Evolutionary conservation across 2,113 vertebrate species (phyloP), one percentile per base, ranked within the genome.

Genomic region (Sturnira hondurensis): DNA sequence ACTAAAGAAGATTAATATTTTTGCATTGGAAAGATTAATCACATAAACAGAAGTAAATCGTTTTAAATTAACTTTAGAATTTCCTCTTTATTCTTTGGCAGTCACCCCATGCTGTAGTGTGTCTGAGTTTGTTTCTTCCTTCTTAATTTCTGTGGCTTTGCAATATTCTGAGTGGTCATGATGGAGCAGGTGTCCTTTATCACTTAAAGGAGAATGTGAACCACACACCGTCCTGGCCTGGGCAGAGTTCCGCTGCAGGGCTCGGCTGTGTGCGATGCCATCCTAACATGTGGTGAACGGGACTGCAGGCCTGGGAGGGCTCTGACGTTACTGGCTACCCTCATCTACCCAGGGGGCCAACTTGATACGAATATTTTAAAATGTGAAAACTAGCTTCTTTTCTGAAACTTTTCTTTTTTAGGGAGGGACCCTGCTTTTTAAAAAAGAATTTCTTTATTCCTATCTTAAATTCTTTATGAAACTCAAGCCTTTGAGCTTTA

Each of bases 11-110:
- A 95, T 58, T 83, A 84, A 97, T 4, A 84, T 52, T 74, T 95
- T 97, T 96, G 93, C 97, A 68, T 94, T 81, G 65, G 80, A 96
- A 95, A 93, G 74, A 94, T 93, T 73, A 73, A 92, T 91, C 87
- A 33, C 86, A 14, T 78, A 47, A 97, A 89, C 89, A 95, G 94
- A 94, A 91, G 14, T 91, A 93, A 95, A 73, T 41, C 54, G 7
- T 28, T 96, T 52, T 47, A 73, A 96, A 36, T 36, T 93, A 85
- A 68, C 76, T 41, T 80, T 13, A 91, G 45, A 45, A 22, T 93
- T 97, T 94, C 24, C 67, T 92, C 54, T 90, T 96, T 93, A 28
- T 93, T 96, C 1, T 2, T 84, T 3, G 43, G 45, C 76, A n/a
- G 77, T 93, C 96, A 77, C 36, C 63, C 5, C 93, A 54, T 17